Conservation (phyloP, 2,888 invertebrate genomes). For the Abrostola triplasia region DNA sequence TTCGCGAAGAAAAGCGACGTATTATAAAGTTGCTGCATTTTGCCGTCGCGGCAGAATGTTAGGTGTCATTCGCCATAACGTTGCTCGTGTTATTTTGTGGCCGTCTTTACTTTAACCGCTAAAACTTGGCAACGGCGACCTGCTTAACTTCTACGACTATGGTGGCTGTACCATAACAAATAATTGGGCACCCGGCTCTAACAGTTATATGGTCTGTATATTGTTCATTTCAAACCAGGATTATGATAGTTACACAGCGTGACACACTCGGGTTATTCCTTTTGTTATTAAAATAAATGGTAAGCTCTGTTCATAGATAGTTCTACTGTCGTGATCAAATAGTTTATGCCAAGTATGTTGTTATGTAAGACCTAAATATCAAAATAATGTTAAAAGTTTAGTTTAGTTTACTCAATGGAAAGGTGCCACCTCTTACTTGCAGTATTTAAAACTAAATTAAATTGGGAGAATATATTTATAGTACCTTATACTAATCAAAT, state of each 20-base stretch:
- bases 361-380: too few species aligned
- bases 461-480: too few species aligned
- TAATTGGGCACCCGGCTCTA: conserved; percentile 16
- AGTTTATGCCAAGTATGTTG: too few species aligned
- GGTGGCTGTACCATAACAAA: conserved; percentile 5
- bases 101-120: conserved; percentile 13
- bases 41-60: conserved; percentile 8
- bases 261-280: neutral
- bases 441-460: too few species aligned
- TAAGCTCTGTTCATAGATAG: too few species aligned
- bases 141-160: conserved; percentile 27
- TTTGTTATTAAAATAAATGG: neutral
- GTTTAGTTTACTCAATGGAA: too few species aligned
- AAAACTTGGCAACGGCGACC: conserved; percentile 38
- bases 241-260: neutral
- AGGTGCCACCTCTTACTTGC: too few species aligned
- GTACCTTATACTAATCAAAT: too few species aligned
- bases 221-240: neutral
- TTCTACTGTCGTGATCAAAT: too few species aligned
- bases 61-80: conserved; percentile 13
- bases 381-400: too few species aligned
- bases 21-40: conserved; percentile 19
- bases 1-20: neutral
- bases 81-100: conserved; percentile 1
- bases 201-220: conserved; percentile 12